A percentile compares a stretch with the other conserved stretches of the same genome.
These are phyloP conservation scores for Galago senegalensis DNA, from an alignment of 2,797 vertebrate species.

Conservation along the genomic window DNA sequence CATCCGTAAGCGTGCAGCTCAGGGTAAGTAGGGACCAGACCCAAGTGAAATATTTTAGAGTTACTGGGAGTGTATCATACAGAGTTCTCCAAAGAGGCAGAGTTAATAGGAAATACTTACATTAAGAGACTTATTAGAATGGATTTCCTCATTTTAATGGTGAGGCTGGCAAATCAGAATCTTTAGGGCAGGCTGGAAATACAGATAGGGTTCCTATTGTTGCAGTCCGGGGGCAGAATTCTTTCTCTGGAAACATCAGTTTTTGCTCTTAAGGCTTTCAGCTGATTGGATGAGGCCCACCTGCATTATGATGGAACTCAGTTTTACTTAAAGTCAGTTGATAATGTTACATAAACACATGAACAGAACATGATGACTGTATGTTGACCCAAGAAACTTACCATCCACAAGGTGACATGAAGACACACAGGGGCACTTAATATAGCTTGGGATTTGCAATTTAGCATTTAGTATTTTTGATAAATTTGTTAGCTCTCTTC, in stretches of 20 bases:
- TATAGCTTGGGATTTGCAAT: neutral
- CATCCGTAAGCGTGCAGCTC: neutral
- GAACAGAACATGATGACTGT: neutral
- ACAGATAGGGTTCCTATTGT: neutral
- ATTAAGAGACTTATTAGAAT: neutral
- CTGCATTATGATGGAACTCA: neutral
- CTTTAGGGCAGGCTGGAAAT: neutral
- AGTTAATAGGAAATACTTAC: neutral
- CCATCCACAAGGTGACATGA: neutral
- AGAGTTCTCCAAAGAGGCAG: neutral
- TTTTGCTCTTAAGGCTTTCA: constrained; percentile 6
- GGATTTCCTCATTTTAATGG: neutral
- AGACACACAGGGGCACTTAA: neutral
- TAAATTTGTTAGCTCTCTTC: neutral
- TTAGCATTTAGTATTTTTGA: neutral
- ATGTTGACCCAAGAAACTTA: neutral
- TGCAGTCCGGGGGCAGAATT: neutral
- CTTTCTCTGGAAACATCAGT: neutral
- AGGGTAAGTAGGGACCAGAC: neutral
- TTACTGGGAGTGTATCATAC: neutral
- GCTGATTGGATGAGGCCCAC: neutral
- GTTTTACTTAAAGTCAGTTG: neutral
- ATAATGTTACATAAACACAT: neutral
- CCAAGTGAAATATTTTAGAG: neutral
- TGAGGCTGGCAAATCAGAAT: neutral